Evolutionary conservation across 2,113 vertebrate genomes (phyloP).

Genomic region (Albula glossodonta): DNA sequence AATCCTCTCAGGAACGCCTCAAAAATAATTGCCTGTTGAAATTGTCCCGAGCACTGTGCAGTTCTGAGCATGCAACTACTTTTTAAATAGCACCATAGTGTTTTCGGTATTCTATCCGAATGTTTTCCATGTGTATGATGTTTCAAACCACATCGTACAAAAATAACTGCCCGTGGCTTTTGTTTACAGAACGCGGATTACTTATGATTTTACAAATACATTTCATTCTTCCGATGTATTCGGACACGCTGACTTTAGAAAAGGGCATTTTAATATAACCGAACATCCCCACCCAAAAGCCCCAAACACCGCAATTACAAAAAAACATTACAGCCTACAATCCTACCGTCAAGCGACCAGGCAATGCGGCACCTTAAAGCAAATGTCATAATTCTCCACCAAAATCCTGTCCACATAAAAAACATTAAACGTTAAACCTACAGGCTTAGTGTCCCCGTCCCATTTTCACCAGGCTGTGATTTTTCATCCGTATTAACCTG

Average conservation of each 20-base stretch:
- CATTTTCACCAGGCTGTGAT: slow-evolving; percentile 23
- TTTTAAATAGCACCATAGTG: slow-evolving; percentile 33
- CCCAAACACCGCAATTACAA: slow-evolving; percentile 49
- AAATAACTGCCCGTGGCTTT: not conserved
- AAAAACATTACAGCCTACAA: slow-evolving; percentile 54
- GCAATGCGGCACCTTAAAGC: slow-evolving; percentile 85
- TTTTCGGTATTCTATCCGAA: not conserved
- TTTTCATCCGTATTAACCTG: slow-evolving; percentile 29
- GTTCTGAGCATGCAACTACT: slow-evolving; percentile 34
- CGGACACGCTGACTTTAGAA: slow-evolving; percentile 44
- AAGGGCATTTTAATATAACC: slow-evolving; percentile 34
- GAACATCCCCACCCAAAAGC: slow-evolving; percentile 51
- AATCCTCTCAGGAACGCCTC: slow-evolving; percentile 19
- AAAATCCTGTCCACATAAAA: slow-evolving; percentile 43
- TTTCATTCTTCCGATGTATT: slow-evolving; percentile 52
- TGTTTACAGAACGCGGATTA: not conserved
- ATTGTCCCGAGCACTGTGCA: slow-evolving; percentile 55
- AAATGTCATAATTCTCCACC: slow-evolving; percentile 60
- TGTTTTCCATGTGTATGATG: not conserved
- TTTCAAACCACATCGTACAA: not conserved
- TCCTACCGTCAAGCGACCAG: slow-evolving; percentile 61
- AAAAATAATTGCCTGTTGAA: slow-evolving; percentile 52
- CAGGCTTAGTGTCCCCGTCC: slow-evolving; percentile 28
- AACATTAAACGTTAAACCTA: slow-evolving; percentile 17
- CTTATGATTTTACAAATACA: not conserved